Conservation (phyloP, 2,797 vertebrate genomes). For the Pangasius sanitwongsei region DNA sequence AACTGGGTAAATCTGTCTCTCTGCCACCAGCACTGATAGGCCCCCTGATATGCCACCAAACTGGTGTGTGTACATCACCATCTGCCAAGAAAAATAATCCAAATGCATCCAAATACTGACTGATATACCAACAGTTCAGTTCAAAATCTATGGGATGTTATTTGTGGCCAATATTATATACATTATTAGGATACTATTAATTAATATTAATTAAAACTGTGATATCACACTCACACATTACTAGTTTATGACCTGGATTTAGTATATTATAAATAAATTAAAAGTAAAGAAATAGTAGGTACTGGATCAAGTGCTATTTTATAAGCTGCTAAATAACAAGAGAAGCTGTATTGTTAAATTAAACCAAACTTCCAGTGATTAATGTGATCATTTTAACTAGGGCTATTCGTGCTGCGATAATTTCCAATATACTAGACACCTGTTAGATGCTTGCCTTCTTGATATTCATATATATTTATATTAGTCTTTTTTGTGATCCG, state of each 20-base stretch:
- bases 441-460: background rate
- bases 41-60: conserved; percentile 77
- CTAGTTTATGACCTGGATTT: background rate
- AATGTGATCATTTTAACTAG: background rate
- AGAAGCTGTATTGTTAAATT: background rate
- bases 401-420: background rate
- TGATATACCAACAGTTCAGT: background rate
- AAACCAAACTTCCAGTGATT: background rate
- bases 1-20: conserved; percentile 63
- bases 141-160: background rate
- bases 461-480: background rate
- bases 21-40: conserved; percentile 76
- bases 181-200: background rate
- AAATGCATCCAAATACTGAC: background rate
- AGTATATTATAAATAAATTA: background rate
- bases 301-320: background rate
- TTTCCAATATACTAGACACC: background rate
- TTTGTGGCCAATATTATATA: background rate
- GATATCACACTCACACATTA: background rate
- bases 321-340: background rate
- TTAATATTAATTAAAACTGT: background rate
- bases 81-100: conserved; percentile 65
- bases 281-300: background rate
- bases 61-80: conserved; percentile 87
- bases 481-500: background rate